phyloP scores from a whole-genome alignment of 35 echinoderm and acorn worm genomes.

The Diadema setosum region DNA sequence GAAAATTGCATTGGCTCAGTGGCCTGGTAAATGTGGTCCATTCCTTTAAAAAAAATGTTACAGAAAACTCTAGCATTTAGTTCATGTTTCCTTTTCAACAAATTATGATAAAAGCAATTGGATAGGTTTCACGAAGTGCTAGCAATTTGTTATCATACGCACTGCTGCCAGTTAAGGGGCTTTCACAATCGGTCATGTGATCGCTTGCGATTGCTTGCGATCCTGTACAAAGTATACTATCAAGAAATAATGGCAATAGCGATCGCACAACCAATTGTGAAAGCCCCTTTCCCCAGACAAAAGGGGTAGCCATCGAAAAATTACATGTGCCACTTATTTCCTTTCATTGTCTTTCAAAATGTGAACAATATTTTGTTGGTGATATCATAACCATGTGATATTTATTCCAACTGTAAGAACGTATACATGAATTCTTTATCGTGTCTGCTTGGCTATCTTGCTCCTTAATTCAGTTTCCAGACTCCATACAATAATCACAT shows the following conservation, averaged over 20 bases:
- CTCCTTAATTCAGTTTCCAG: neutral
- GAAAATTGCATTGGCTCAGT: neutral
- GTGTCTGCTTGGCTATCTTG: neutral
- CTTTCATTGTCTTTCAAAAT: neutral
- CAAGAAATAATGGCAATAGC: neutral
- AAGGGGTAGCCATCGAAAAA: neutral
- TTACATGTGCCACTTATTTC: neutral
- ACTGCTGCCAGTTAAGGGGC: too few species aligned
- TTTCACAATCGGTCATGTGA: too few species aligned
- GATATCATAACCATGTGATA: neutral
- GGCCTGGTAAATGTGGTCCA: neutral
- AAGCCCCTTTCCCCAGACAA: neutral
- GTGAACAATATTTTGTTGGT: neutral
- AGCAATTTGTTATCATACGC: too few species aligned
- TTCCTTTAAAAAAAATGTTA: neutral
- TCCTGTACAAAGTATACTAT: neutral
- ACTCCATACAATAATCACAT: neutral
- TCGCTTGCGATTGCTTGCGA: neutral
- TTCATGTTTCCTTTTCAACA: neutral
- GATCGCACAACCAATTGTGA: neutral
- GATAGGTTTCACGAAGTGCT: too few species aligned
- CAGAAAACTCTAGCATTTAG: neutral
- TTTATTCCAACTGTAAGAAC: neutral
- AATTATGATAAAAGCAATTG: too few species aligned
- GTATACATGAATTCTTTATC: neutral